Conservation (phyloP, 2,113 vertebrate species). For the Odocoileus hemionus region DNA sequence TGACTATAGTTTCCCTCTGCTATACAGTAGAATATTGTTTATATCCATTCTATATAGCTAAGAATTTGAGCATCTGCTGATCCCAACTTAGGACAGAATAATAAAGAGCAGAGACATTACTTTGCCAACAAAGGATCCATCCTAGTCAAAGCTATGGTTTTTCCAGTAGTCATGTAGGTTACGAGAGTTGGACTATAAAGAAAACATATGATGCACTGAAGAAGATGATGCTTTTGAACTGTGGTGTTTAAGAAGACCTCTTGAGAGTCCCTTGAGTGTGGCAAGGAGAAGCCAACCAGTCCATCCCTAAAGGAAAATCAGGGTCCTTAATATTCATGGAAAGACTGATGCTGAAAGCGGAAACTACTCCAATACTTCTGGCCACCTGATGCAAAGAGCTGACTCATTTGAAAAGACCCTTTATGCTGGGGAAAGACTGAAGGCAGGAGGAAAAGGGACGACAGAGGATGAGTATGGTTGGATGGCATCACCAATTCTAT, state of each 20-base stretch:
- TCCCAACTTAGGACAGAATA: not conserved
- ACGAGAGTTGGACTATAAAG: too few species aligned
- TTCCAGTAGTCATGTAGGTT: too few species aligned
- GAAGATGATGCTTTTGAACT: too few species aligned
- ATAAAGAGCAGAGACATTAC: too few species aligned
- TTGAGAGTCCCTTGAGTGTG: too few species aligned
- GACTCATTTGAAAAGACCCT: not conserved
- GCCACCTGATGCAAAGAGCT: not conserved
- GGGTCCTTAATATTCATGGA: not conserved
- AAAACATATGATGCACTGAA: accelerated
- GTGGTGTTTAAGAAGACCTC: too few species aligned
- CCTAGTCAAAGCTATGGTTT: too few species aligned
- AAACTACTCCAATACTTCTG: not conserved
- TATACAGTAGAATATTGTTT: too few species aligned
- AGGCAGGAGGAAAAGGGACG: not conserved
- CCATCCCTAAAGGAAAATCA: not conserved
- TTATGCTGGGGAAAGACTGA: not conserved
- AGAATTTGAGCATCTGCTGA: not conserved
- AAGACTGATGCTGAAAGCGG: not conserved
- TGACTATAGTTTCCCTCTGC: not conserved
- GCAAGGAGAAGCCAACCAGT: not conserved
- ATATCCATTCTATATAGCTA: not conserved
- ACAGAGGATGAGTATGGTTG: not conserved
- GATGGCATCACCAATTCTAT: not conserved
- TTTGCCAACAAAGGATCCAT: too few species aligned